phyloP scores from a whole-genome alignment of 2,797 vertebrate species.

The Tiaroga cobitis region DNA sequence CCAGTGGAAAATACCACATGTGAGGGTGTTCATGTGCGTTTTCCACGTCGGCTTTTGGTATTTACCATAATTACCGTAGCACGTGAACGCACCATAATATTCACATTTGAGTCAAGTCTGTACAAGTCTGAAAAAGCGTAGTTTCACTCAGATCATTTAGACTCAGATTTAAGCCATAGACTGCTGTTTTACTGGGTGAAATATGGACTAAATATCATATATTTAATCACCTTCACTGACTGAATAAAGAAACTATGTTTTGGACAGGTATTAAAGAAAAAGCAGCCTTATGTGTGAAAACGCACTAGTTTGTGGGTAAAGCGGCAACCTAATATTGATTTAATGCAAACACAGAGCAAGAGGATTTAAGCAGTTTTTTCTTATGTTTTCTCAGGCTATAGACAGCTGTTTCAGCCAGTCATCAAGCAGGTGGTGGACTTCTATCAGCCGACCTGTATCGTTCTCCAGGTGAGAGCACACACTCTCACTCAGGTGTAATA shows the following conservation, averaged over 20 bases:
- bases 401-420: slow-evolving; percentile 96
- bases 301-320: background rate
- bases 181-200: background rate
- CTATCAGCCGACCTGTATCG: slow-evolving; percentile 98
- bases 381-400: slow-evolving; percentile 83
- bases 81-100: no score
- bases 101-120: background rate
- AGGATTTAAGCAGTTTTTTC: background rate
- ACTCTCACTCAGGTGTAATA: background rate
- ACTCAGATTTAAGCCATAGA: background rate
- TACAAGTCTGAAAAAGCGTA: background rate
- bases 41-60: no score
- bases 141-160: background rate
- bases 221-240: background rate
- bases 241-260: background rate
- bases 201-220: background rate
- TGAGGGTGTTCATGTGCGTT: no score
- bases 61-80: no score
- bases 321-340: background rate
- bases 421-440: slow-evolving; percentile 98
- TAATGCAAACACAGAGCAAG: background rate
- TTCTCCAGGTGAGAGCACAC: slow-evolving; percentile 86
- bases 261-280: background rate
- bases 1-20: no score
- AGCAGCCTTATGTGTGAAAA: background rate